Conservation (phyloP, 1,140 invertebrate species). For the Portunus trituberculatus region DNA sequence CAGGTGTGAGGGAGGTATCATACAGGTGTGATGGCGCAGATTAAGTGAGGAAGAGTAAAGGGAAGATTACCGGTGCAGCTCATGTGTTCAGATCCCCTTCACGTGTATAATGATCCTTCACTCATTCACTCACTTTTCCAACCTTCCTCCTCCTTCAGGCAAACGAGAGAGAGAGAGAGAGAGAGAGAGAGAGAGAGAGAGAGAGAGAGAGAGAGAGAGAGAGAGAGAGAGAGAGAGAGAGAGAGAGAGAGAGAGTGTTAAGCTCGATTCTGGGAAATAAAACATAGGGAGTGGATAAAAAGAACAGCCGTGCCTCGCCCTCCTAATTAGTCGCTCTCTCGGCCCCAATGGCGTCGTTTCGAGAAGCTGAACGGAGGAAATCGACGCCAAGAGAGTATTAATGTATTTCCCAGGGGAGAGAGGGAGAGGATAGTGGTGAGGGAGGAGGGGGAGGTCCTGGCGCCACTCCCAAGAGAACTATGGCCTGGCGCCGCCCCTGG, state of each 20-base stretch:
- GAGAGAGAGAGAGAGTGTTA: background rate
- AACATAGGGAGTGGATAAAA: too few relatives aligned
- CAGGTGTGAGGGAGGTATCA: background rate
- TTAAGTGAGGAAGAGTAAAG: background rate
- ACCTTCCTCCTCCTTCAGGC: too few relatives aligned
- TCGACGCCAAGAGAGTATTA: too few relatives aligned
- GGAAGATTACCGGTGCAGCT: background rate
- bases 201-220: background rate
- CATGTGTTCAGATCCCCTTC: too few relatives aligned
- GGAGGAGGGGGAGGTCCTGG: background rate
- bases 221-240: constrained; percentile 17
- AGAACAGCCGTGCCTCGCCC: too few relatives aligned
- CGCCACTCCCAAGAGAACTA: background rate
- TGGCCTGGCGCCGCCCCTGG: background rate
- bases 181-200: background rate
- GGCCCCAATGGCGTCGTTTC: too few relatives aligned
- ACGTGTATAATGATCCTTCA: too few relatives aligned
- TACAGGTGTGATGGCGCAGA: background rate
- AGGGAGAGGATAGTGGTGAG: background rate
- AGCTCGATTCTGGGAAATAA: too few relatives aligned
- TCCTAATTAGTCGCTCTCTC: too few relatives aligned
- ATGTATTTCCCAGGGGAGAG: background rate
- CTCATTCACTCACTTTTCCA: too few relatives aligned
- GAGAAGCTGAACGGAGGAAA: too few relatives aligned
- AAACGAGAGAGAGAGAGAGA: background rate